Evolutionary conservation across 2,113 vertebrate species (phyloP).

Genomic region (Syngnathus scovelli): DNA sequence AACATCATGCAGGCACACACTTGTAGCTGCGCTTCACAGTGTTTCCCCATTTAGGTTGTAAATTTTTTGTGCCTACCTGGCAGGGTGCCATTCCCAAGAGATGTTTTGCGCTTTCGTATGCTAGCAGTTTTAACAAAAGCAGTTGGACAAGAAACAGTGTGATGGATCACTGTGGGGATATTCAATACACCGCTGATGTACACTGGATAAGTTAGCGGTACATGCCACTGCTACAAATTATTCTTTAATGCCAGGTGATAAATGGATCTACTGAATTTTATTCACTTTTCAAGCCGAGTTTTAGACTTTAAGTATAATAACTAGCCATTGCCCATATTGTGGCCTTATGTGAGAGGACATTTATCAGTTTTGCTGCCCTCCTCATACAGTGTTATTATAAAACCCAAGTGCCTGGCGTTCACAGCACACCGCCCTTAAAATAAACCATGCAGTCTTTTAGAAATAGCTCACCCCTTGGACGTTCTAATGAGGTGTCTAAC

Average conservation of each 20-base stretch:
- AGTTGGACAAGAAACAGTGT: conserved; percentile 34
- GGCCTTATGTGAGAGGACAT: conserved; percentile 21
- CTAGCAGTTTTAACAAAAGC: conserved; percentile 36
- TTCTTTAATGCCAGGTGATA: conserved; percentile 34
- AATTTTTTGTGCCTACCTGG: conserved; percentile 30
- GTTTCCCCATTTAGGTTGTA: conserved; percentile 28
- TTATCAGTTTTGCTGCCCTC: conserved; percentile 21
- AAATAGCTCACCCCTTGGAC: neutral
- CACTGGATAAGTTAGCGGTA: conserved; percentile 37
- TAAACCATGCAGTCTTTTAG: neutral
- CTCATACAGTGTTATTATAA: neutral
- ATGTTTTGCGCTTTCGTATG: conserved; percentile 22
- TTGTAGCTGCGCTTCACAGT: conserved; percentile 1
- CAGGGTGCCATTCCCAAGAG: conserved; percentile 30
- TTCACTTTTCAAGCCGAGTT: neutral
- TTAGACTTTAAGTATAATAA: conserved; percentile 16
- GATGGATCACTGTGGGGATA: conserved; percentile 57
- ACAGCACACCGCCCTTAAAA: neutral
- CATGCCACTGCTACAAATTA: conserved; percentile 23
- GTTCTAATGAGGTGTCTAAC: conserved; percentile 3
- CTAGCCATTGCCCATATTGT: neutral
- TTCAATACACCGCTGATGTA: conserved; percentile 37
- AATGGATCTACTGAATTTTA: conserved; percentile 32
- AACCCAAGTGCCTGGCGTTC: neutral
- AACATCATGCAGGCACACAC: neutral